phyloP scores from a whole-genome alignment of 1,140 invertebrate genomes.

The Batillaria attramentaria region DNA sequence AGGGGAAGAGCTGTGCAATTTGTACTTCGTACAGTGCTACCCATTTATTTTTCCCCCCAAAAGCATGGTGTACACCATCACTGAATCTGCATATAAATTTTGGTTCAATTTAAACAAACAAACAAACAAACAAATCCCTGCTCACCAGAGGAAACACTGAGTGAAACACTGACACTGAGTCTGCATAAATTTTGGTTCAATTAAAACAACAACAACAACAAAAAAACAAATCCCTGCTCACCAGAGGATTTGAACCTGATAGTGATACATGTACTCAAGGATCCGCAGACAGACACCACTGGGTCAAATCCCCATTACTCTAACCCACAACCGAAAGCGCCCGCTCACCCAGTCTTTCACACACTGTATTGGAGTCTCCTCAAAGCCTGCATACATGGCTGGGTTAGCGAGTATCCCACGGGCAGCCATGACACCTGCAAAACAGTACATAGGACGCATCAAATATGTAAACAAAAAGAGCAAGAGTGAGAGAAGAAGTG shows the following conservation, averaged over 20 bases:
- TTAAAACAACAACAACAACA: background rate
- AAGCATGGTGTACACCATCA: too few species aligned
- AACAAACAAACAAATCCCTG: background rate
- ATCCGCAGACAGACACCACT: too few species aligned
- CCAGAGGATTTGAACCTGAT: background rate
- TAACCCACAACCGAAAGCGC: background rate
- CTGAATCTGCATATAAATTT: background rate
- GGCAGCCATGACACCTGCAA: conserved; percentile 87
- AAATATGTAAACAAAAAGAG: too few species aligned
- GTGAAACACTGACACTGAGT: background rate
- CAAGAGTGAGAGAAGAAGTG: too few species aligned
- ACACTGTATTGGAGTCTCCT: conserved; percentile 82
- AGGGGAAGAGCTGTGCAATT: too few species aligned
- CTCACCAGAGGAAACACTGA: background rate
- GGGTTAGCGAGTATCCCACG: conserved; percentile 92
- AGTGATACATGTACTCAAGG: background rate
- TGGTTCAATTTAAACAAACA: background rate
- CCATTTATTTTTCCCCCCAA: too few species aligned
- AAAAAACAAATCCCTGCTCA: background rate
- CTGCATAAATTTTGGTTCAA: background rate
- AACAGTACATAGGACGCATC: too few species aligned
- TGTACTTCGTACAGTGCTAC: too few species aligned
- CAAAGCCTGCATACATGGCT: conserved; percentile 83
- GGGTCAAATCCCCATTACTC: background rate
- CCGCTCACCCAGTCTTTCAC: conserved; percentile 88